Conservation (phyloP, 2,113 vertebrate species). For the Dasypus novemcinctus region DNA sequence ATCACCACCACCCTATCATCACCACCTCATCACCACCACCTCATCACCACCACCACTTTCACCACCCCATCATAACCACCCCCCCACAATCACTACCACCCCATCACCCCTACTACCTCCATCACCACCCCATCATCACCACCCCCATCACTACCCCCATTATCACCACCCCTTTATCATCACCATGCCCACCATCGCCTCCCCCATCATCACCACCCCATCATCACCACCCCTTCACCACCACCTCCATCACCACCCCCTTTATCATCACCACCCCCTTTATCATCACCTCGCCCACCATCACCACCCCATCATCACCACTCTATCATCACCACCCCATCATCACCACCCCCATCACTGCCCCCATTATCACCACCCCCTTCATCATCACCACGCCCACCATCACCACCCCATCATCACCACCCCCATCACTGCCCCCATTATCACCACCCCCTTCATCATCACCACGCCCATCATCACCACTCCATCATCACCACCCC, state of each 20-base stretch:
- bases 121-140: neutral
- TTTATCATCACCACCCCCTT: too few species aligned
- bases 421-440: neutral
- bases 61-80: neutral
- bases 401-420: fast-evolving
- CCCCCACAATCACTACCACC: neutral
- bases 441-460: neutral
- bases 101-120: neutral
- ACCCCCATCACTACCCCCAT: neutral
- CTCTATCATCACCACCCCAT: neutral
- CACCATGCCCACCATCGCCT: neutral
- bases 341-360: neutral
- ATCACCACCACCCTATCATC: neutral
- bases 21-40: neutral
- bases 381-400: neutral
- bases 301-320: neutral
- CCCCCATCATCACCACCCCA: neutral
- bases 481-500: neutral
- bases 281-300: neutral
- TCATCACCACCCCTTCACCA: neutral
- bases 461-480: neutral
- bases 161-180: neutral
- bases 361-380: neutral
- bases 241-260: neutral
- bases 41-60: neutral